Percentiles rank a stretch among this genome's conserved stretches.
These are phyloP conservation scores for Andrena cerasifolii DNA, from an alignment of 1,140 invertebrate species.

Conservation along the genomic window DNA sequence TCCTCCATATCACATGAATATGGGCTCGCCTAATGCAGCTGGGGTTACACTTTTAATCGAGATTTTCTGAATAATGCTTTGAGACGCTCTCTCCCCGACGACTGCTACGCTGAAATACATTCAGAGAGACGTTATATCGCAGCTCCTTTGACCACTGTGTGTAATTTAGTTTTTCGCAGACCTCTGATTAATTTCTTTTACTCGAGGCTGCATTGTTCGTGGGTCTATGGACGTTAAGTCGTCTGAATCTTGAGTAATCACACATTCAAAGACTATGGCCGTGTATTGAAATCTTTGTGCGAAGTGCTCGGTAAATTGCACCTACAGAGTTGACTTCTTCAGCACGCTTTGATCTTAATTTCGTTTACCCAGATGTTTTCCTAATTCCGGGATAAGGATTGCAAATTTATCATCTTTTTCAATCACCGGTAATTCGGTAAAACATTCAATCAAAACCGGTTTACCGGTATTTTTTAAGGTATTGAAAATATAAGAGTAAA, in stretches of 20 bases:
- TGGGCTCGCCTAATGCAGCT: slow-evolving; percentile 4
- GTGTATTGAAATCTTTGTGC: no score
- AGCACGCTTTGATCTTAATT: no score
- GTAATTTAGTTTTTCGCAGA: neutral
- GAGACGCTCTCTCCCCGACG: neutral
- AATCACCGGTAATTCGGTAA: no score
- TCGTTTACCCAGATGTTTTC: no score
- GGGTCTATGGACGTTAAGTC: neutral
- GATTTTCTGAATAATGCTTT: slow-evolving; percentile 7
- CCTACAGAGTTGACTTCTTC: neutral
- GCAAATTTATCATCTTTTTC: no score
- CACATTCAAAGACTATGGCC: neutral
- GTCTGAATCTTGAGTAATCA: neutral
- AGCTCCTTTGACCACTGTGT: neutral
- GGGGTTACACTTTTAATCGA: slow-evolving; percentile 15
- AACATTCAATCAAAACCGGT: no score
- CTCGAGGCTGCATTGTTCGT: neutral
- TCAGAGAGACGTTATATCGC: neutral
- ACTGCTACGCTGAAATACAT: neutral
- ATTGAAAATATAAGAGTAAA: no score
- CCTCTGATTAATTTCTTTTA: slow-evolving; percentile 1
- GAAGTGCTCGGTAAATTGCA: no score
- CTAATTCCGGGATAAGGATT: no score
- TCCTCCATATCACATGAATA: slow-evolving; percentile 14
- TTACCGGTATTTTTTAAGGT: no score